Base-by-base conservation (phyloP, 2,113 vertebrate species). In the Colius striatus region DNA sequence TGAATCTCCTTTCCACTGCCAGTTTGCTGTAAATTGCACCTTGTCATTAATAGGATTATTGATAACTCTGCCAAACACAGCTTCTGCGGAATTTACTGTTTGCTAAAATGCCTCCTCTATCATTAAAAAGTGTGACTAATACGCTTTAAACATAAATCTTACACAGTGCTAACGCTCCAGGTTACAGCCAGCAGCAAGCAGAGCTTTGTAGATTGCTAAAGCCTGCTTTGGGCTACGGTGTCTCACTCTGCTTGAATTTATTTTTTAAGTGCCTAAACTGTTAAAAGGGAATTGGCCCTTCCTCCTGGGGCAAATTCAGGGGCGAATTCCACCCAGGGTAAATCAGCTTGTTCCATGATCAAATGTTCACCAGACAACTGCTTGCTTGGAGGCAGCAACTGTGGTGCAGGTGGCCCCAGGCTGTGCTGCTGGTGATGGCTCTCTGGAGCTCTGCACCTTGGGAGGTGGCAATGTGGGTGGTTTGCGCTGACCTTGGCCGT, bases 41-140 rank as follows among this genome's bases (percentile, higher is more conserved):
- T 96, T 90, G 92, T 94, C 88, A 92, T 93, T 96, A 96, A 94
- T 78, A 78, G 94, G 95, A 96, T 96, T 95, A 90, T 93, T 67
- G 76, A 96, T 96, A 96, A 86, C 45, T 88, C 53, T 95, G 83
- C 80, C 92, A 96, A 94, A 60, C 62, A 32, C 48, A 77, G 83
- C 79, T 96, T 71, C 83, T 71, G 76, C 72, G 80, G 90, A 93
- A 94, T 86, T 91, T 95, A 84, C 68, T 81, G 75, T 92, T 93
- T 60, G 85, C 63, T 88, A 55, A 94, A 96, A 87, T 74, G 73
- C 83, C 21, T 78, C 73, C 81, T 75, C 55, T 45, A 22, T 73
- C 53, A 26, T 94, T 75, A 87, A 75, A 60, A 84, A 89, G 53
- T 71, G 72, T 93, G 90, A 60, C 75, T 94, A 90, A 95, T 72